Conservation (phyloP, 2,113 vertebrate species). For the Climacteris rufus region DNA sequence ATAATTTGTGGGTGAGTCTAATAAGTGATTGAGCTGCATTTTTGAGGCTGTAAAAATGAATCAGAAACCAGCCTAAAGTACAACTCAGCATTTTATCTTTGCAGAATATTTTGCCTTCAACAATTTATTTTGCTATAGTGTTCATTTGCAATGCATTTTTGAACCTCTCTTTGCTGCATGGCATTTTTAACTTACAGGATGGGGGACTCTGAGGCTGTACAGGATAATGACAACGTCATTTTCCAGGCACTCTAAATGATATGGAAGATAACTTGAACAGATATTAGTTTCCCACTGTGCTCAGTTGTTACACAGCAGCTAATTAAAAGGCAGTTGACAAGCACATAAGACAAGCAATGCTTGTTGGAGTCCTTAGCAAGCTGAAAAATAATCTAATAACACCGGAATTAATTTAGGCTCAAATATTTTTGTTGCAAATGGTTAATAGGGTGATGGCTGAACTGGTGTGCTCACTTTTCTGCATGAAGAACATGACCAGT, state of each 20-base stretch:
- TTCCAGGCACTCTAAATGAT: constrained; percentile 4
- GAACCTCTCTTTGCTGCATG: background rate
- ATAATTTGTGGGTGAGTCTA: background rate
- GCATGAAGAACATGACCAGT: constrained; percentile 33
- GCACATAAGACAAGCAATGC: constrained; percentile 34
- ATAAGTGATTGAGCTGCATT: background rate
- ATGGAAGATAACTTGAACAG: constrained; percentile 41
- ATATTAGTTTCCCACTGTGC: constrained; percentile 61
- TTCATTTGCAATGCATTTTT: background rate
- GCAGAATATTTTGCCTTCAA: background rate
- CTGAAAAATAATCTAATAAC: constrained; percentile 55
- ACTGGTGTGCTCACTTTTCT: constrained; percentile 33
- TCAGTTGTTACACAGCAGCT: constrained; percentile 54
- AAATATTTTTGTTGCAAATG: constrained; percentile 8
- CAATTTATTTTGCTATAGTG: background rate
- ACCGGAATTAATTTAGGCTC: constrained; percentile 38
- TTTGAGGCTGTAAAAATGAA: background rate
- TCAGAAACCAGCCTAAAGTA: background rate
- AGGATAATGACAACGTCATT: constrained; percentile 5
- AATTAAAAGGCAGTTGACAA: constrained; percentile 66
- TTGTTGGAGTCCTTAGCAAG: constrained; percentile 45
- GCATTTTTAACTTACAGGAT: background rate
- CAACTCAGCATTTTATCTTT: background rate
- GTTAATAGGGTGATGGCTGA: constrained; percentile 46
- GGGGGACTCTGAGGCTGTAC: background rate